Conservation (phyloP, 2,113 vertebrate species). For the Fukomys damarensis region DNA sequence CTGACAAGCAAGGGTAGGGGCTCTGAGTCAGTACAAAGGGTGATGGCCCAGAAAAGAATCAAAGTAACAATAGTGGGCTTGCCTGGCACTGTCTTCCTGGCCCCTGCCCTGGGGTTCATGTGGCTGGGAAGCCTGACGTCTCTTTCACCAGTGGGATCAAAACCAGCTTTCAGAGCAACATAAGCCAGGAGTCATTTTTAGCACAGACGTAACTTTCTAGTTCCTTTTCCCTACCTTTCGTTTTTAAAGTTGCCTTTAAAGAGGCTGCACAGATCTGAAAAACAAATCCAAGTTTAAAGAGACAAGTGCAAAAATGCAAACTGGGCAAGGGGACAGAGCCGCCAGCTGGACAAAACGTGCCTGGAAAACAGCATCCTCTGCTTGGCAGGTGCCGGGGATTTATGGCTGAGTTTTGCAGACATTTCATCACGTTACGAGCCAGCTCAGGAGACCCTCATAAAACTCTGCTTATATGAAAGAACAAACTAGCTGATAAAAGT, state of each 20-base stretch:
- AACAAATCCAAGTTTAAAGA: constrained; percentile 82
- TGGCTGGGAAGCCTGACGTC: constrained; percentile 69
- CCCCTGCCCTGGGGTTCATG: not conserved
- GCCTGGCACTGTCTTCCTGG: constrained; percentile 3
- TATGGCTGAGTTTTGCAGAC: constrained; percentile 72
- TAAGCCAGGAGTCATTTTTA: constrained; percentile 72
- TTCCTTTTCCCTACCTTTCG: constrained; percentile 74
- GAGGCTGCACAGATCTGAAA: constrained; percentile 73
- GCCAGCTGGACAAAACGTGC: constrained; percentile 81
- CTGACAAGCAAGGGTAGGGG: constrained; percentile 46
- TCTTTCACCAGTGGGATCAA: constrained; percentile 68
- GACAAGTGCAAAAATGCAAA: constrained; percentile 83
- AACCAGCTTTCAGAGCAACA: constrained; percentile 59
- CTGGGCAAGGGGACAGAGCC: constrained; percentile 77
- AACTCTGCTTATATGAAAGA: constrained; percentile 73
- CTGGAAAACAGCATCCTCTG: constrained; percentile 51
- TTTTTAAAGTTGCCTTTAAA: constrained; percentile 79
- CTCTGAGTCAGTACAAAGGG: constrained; percentile 59
- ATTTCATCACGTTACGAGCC: constrained; percentile 66
- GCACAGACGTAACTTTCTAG: constrained; percentile 80
- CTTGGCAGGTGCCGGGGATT: constrained; percentile 74
- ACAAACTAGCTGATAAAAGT: constrained; percentile 79
- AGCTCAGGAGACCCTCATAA: constrained; percentile 82
- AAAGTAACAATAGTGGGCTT: not conserved
- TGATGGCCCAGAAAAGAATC: constrained; percentile 65